Evolutionary conservation across 2,797 vertebrate genomes (phyloP), one percentile per base, ranked within the genome.

Genomic region (Phyllotis vaccarum): DNA sequence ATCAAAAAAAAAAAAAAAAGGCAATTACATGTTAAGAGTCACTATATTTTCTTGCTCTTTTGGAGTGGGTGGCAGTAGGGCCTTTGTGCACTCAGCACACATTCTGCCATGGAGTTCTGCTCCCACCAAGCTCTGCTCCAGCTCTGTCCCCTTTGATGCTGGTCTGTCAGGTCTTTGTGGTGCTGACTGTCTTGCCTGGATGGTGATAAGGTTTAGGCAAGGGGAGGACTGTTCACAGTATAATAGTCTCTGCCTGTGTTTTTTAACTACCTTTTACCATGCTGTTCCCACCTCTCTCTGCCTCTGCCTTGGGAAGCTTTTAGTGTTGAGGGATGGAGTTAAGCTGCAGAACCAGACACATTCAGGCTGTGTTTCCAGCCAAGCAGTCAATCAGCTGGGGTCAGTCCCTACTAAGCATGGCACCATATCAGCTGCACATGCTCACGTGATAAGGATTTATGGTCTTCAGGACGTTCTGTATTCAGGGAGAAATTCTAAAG

Each of bases 401-500:
- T 58, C 70, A 83, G 29, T 22, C 70, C 34, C 34, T 64, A 37
- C 52, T 66, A 54, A 87, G 31, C 43, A 1, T 72, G 40, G 52
- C 14, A 11, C 74, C 27, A 46, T 68, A 12, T 78, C 16, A 6
- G 54, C 70, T 54, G 31, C 5, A 6, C 1, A 0, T 43, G 11
- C 60, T 81, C 14, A 37, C 10, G 66, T 46, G 49, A 14, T 78
- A 46, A 0, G 19, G 27, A 68, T 88, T 88, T 76, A 22, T 0
- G 81, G 80, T 78, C n/a, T 90, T 78, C 54, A 78, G 68, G n/a
- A 2, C 43, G 70, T 90, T 82, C 40, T 90, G 40, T 54, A 85
- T 91, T 68, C 60, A 95, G 78, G 95, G 40, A 93, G 62, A 91
- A 74, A 86, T 86, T 66, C 37, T 93, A 62, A 92, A 88, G 58